Conservation (phyloP, 2,797 vertebrate genomes). For the Aphelocoma californica region DNA sequence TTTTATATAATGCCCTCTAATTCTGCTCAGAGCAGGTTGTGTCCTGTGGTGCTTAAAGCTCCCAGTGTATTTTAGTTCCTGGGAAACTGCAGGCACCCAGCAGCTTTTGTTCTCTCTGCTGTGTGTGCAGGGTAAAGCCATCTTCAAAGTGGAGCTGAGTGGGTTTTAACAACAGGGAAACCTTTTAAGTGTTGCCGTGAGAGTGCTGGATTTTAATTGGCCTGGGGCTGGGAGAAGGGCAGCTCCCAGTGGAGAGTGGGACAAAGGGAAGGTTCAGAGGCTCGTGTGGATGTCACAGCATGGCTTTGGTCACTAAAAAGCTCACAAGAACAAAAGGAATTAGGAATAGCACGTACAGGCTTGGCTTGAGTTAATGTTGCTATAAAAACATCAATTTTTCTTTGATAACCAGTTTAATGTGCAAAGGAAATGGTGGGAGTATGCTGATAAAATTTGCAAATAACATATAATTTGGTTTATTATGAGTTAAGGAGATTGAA, state of each 20-base stretch:
- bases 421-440: neutral
- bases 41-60: neutral
- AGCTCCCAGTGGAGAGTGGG: neutral
- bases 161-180: conserved; percentile 8
- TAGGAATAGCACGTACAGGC: neutral
- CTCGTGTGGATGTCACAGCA: neutral
- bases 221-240: neutral
- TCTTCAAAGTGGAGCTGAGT: neutral
- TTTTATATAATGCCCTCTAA: neutral
- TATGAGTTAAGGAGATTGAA: conserved; percentile 18
- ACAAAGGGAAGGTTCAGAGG: neutral
- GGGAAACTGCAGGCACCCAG: neutral
- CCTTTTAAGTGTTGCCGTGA: neutral
- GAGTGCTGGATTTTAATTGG: neutral
- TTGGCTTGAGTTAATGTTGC: neutral
- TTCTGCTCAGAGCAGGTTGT: neutral
- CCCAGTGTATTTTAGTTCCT: neutral
- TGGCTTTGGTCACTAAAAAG: neutral
- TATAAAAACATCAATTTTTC: conserved; percentile 28
- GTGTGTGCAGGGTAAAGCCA: neutral
- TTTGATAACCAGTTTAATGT: neutral
- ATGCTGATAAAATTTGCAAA: conserved; percentile 8
- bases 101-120: neutral
- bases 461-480: neutral
- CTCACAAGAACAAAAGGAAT: neutral